Base-by-base conservation (phyloP, 2,888 invertebrate species). In the Drosophila anceps region DNA sequence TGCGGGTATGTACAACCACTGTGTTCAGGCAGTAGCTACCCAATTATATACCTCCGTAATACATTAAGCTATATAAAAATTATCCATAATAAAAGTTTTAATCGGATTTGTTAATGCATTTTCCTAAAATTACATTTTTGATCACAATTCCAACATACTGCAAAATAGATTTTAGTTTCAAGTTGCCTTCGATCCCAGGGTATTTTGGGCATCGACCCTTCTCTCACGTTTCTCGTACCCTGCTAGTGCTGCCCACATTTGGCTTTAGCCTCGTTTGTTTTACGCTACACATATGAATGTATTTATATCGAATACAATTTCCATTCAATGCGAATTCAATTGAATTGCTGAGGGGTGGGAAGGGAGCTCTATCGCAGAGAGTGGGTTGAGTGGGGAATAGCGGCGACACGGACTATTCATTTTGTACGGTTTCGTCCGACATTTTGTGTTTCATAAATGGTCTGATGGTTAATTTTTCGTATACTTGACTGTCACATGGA, bases 281-380 rank as follows among this genome's bases (percentile, higher is more conserved):
- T 53, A 70, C 76, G 46, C 54, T 58, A 60, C 48, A 48, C 18
- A 65, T 51, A 50, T 15, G 50, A 31, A 46, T 48, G 13, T 48
- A 63, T 12, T 37, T 61, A 43, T 64, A 68, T 69, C 70, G 81
- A 85, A 82, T 80, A 71, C 85, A 85, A 88, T 84, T 85, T 83
- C 81, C 74, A 84, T 84, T 88, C 85, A 87, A 84, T 87, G 80
- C 75, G 86, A 84, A 85, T 88, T 84, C 84, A 84, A 84, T 88
- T 84, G 88, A 84, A 88, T 76, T 70, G 69, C 64, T 37, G 18
- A 20, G 55, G 50, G 62, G 59, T 18, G 60, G 48, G n/a, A 33
- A 4, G 35, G 35, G 20, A 4, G 53, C 15, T 8, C 0, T 12
- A 53, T 29, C 20, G 20, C 7, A 18, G 12, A 37, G 24, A 3